Evolutionary conservation across 2,797 vertebrate species (phyloP).

Genomic region (Heliangelus exortis): DNA sequence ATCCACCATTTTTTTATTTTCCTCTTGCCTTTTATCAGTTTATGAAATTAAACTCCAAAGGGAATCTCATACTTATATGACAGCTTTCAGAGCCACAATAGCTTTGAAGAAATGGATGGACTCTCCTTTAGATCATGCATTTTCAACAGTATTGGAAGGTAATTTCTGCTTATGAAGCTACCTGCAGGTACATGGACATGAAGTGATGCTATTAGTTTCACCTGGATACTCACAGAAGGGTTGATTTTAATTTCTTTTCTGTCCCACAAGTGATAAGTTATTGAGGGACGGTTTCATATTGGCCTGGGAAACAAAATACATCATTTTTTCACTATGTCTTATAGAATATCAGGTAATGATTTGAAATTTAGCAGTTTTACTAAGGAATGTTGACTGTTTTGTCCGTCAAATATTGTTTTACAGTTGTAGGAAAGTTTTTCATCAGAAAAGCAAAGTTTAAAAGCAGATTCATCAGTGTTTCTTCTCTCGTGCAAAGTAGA

Average conservation of each 20-base stretch:
- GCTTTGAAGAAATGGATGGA: background rate
- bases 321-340: background rate
- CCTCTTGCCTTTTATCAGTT: background rate
- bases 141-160: background rate
- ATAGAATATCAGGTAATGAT: background rate
- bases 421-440: background rate
- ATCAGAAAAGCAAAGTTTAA: background rate
- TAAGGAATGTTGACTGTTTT: background rate
- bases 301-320: background rate
- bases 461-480: background rate
- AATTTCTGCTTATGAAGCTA: background rate
- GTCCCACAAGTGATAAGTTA: background rate
- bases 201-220: background rate
- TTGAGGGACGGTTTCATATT: background rate
- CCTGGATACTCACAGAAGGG: background rate
- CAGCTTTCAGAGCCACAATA: background rate
- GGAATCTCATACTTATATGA: background rate
- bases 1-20: background rate
- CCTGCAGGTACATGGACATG: background rate
- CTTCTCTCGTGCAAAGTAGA: background rate
- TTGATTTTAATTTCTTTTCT: background rate
- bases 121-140: background rate
- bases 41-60: background rate
- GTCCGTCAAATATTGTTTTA: background rate
- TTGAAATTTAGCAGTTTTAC: background rate